phyloP scores from a whole-genome alignment of 23 tunicate species.

The Botrylloides violaceus region DNA sequence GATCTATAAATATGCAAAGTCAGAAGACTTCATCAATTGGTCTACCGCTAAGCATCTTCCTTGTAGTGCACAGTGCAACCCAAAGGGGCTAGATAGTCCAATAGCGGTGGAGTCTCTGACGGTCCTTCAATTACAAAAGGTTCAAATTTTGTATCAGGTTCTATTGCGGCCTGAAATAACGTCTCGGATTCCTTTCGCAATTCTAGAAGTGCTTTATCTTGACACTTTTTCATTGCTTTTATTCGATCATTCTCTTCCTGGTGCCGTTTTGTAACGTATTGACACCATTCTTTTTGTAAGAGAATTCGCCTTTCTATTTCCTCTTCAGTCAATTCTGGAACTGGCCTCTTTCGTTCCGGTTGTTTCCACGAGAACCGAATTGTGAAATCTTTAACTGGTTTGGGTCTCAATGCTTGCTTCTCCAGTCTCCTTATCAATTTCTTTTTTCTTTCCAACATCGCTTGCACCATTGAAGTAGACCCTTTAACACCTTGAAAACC shows the following conservation, averaged over 20 bases:
- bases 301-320: slow-evolving; percentile 23
- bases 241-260: slow-evolving; percentile 9
- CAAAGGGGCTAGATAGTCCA: slow-evolving; percentile 46
- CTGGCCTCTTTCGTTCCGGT: neutral
- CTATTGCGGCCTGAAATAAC: slow-evolving; percentile 44
- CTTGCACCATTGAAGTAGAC: slow-evolving; percentile 15
- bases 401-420: slow-evolving; percentile 30
- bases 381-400: slow-evolving; percentile 44
- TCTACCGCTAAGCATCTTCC: slow-evolving; percentile 12
- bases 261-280: slow-evolving; percentile 8
- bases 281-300: slow-evolving; percentile 64
- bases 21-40: too few relatives aligned
- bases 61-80: slow-evolving; percentile 28
- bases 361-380: slow-evolving; percentile 45
- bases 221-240: neutral
- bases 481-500: slow-evolving; percentile 34
- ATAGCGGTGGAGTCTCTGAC: slow-evolving; percentile 45
- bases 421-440: slow-evolving; percentile 32
- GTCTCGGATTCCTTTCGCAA: slow-evolving; percentile 32
- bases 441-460: slow-evolving; percentile 41
- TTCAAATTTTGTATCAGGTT: neutral
- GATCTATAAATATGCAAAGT: too few relatives aligned
- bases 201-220: slow-evolving; percentile 56
- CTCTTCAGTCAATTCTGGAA: slow-evolving; percentile 12
- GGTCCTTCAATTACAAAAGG: slow-evolving; percentile 60